Evolutionary conservation across 2,113 vertebrate species (phyloP).

Genomic region (Pangasianodon hypophthalmus): DNA sequence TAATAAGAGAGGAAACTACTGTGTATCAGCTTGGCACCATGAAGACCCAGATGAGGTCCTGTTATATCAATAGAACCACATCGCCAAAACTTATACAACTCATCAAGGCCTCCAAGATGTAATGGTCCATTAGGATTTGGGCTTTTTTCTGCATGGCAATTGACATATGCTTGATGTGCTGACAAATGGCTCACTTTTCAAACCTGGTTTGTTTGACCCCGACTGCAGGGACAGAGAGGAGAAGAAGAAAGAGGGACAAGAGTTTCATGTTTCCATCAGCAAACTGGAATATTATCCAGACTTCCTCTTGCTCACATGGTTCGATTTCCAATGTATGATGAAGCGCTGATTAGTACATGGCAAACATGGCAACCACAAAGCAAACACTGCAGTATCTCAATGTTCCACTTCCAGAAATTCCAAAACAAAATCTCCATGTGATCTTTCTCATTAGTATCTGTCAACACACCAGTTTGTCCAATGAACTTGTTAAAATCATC

Average conservation of each 20-base stretch:
- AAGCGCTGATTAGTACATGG: constrained; percentile 22
- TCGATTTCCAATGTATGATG: background rate
- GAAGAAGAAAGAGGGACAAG: background rate
- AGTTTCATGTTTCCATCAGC: constrained; percentile 19
- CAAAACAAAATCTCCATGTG: background rate
- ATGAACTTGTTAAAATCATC: background rate
- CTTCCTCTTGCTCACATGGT: background rate
- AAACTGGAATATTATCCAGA: constrained; percentile 5
- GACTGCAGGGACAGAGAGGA: constrained; percentile 29
- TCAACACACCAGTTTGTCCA: background rate
- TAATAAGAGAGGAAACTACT: constrained; percentile 42
- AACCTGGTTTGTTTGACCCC: constrained; percentile 25
- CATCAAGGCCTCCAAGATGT: constrained; percentile 25
- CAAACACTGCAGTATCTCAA: background rate
- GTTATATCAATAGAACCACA: constrained; percentile 13
- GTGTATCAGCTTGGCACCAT: constrained; percentile 36
- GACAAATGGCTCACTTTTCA: constrained; percentile 16
- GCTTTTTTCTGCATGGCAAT: constrained; percentile 28
- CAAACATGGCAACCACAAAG: constrained; percentile 30
- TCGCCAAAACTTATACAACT: constrained; percentile 36
- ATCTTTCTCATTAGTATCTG: background rate
- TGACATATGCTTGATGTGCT: constrained; percentile 25
- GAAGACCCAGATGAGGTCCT: constrained; percentile 41
- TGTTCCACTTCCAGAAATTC: background rate
- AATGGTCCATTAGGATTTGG: constrained; percentile 35